These are phyloP conservation scores for Invenusta paracnida DNA, from an alignment of 2,888 invertebrate species.

Conservation along the genomic window DNA sequence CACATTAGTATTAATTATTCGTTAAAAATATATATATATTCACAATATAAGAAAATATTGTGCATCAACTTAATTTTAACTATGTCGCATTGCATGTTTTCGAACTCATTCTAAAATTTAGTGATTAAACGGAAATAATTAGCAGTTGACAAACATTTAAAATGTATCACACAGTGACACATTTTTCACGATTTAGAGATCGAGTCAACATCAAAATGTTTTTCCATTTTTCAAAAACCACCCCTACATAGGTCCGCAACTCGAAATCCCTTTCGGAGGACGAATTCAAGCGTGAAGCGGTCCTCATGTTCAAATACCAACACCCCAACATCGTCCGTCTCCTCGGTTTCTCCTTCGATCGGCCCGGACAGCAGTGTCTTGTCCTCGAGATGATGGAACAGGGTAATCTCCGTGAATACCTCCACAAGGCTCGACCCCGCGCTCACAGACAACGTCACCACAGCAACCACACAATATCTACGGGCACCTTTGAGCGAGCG, in stretches of 20 bases:
- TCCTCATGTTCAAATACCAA: conserved; percentile 35
- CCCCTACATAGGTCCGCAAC: neutral
- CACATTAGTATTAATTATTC: too few species aligned
- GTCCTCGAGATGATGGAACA: conserved; percentile 41
- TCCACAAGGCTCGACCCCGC: conserved; percentile 36
- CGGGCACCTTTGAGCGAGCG: neutral
- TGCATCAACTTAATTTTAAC: too few species aligned
- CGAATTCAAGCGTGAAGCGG: conserved; percentile 38
- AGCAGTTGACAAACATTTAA: too few species aligned
- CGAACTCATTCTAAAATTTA: too few species aligned
- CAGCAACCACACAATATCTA: neutral
- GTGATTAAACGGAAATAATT: too few species aligned
- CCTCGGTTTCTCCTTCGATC: conserved; percentile 34
- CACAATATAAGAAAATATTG: too few species aligned
- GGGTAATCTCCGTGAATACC: conserved; percentile 37
- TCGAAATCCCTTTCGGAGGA: conserved; percentile 32
- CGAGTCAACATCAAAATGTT: too few species aligned
- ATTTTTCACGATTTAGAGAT: too few species aligned
- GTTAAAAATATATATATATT: too few species aligned
- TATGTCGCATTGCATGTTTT: too few species aligned
- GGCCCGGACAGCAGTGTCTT: conserved; percentile 37
- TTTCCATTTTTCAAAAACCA: too few species aligned
- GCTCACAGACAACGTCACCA: neutral
- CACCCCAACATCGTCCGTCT: conserved; percentile 40
- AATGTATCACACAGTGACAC: too few species aligned